phyloP scores from a whole-genome alignment of 2,797 vertebrate species.

The Etheostoma perlongum region DNA sequence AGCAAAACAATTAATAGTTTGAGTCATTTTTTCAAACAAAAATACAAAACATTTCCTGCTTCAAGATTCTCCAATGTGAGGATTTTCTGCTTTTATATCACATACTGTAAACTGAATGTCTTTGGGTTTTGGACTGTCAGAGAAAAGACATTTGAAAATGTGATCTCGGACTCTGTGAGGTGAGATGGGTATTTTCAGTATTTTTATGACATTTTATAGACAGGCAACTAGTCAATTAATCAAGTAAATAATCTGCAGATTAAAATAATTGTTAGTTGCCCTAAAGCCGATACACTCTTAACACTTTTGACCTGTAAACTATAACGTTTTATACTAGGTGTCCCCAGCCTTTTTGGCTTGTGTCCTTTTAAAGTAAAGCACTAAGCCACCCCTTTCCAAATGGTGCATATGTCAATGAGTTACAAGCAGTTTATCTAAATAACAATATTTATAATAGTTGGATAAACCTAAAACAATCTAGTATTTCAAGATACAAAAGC shows the following conservation, averaged over 20 bases:
- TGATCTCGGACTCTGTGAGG: background rate
- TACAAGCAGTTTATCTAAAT: background rate
- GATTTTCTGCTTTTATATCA: background rate
- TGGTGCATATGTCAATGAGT: background rate
- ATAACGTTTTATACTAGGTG: background rate
- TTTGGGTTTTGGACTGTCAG: background rate
- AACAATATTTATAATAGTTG: background rate
- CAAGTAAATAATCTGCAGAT: background rate
- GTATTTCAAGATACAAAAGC: background rate
- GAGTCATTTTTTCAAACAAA: background rate
- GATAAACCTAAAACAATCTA: background rate
- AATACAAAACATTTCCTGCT: background rate
- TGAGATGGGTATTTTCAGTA: background rate
- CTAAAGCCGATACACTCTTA: background rate
- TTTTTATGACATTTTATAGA: background rate
- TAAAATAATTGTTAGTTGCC: too few relatives aligned
- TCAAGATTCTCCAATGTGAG: background rate
- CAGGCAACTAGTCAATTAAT: background rate
- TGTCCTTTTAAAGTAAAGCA: background rate
- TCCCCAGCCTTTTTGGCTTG: background rate
- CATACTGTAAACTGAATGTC: background rate
- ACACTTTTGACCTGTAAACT: background rate
- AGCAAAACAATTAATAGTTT: background rate
- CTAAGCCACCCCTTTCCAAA: background rate
- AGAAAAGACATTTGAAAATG: background rate